Evolutionary conservation across 1,140 invertebrate genomes (phyloP), one percentile per base, ranked within the genome.

Genomic region (Chrysopa pallens): DNA sequence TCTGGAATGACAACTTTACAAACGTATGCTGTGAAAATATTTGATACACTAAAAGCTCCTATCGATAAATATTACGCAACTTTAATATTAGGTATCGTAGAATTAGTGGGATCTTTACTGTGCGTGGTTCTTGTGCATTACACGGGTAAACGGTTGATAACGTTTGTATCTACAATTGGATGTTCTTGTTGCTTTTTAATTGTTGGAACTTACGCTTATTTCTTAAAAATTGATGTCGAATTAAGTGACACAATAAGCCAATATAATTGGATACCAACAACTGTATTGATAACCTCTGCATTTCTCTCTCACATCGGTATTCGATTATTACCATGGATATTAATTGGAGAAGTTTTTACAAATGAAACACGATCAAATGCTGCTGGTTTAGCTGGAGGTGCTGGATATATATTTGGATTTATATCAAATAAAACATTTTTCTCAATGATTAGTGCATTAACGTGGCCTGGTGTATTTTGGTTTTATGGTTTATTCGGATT

Each of bases 31-130:
- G 78, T 84, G 6, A 58, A 69, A 23, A 80, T 84, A 45, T 84
- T 84, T 47, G 64, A 68, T 17, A 67, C 66, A 17, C 52, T 84
- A 11, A 67, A 78, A 17, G 70, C 78, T 0, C 80, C 80, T 0
- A 71, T 85, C 33, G 72, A 80, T 48, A 72, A 77, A 49, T 83
- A 81, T 56, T 70, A 73, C 13, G 79, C 78, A 0, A 79, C 80
- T 0, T 66, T 84, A 4, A 59, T 79, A 2, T 58, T 84, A 5
- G 80, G 80, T 0, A 52, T 79, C 1, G 70, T 74, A 0, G 73
- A 84, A 52, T 59, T 84, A 12, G 13, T 75, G 4, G 78, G 78
- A 0, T 70, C 73, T 0, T 48, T 73, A 3, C 38, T 71, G 12
- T 80, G 78, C 49, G 72, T 81, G 0, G 35, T 70, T 4, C 50